Conservation (phyloP, 2,113 vertebrate genomes). For the Eurypyga helias region DNA sequence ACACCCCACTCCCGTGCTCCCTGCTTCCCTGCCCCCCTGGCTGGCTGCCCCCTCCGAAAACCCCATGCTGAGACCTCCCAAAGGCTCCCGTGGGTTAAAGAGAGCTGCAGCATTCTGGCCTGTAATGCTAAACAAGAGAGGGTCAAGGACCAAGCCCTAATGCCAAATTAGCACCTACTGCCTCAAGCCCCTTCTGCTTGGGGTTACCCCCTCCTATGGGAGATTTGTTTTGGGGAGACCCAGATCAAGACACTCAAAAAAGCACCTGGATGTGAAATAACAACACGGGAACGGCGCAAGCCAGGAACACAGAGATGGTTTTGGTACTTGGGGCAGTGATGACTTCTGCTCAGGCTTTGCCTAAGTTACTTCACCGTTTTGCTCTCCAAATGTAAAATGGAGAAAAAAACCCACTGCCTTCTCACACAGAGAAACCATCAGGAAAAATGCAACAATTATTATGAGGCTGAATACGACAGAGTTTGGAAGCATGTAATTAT, state of each 20-base stretch:
- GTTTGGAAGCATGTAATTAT: background rate
- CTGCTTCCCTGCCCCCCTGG: too few relatives aligned
- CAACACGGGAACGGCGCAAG: background rate
- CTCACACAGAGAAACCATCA: background rate
- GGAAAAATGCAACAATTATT: background rate
- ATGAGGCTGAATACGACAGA: background rate
- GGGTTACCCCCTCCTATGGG: background rate
- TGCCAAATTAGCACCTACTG: background rate
- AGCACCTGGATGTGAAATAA: background rate
- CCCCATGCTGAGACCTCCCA: rapidly evolving
- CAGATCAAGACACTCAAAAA: background rate
- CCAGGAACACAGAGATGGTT: rapidly evolving
- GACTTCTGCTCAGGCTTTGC: background rate
- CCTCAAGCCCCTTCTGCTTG: background rate
- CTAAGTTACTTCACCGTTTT: background rate
- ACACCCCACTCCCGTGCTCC: rapidly evolving
- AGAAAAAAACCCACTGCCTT: background rate
- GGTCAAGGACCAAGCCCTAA: background rate
- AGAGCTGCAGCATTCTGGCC: background rate
- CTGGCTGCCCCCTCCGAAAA: background rate
- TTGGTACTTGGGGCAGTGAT: background rate
- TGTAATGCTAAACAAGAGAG: background rate
- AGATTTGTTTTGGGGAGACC: background rate
- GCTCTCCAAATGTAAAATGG: background rate
- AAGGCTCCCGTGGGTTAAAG: background rate